These are phyloP conservation scores for Drosophila pruinosa DNA, from an alignment of 1,140 invertebrate species.

Conservation along the genomic window DNA sequence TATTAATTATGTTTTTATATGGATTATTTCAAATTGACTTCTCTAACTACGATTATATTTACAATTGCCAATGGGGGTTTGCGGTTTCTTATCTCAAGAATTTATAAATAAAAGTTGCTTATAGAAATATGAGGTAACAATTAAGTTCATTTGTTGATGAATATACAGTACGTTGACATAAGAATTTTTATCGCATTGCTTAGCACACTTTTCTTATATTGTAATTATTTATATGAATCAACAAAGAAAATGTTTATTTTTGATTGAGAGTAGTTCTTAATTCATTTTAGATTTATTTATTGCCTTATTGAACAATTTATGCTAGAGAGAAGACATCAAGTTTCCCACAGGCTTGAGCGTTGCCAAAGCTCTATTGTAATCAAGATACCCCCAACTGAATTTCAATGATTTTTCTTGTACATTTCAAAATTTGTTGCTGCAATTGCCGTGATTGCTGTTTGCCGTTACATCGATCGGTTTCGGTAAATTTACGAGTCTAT, in stretches of 20 bases:
- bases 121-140: no score
- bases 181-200: not conserved
- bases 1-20: no score
- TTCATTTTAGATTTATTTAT: not conserved
- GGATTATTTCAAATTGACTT: no score
- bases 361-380: not conserved
- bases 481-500: not conserved
- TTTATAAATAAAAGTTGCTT: no score
- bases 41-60: no score
- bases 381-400: conserved; percentile 18
- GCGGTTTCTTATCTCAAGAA: not conserved
- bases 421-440: conserved; percentile 34
- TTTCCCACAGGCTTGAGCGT: not conserved
- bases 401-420: not conserved
- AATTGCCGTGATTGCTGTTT: conserved; percentile 40
- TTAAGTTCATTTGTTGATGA: not conserved
- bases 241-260: not conserved
- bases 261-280: not conserved
- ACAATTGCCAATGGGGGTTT: no score
- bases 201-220: not conserved
- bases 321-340: not conserved
- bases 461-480: conserved; percentile 13
- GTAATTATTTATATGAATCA: not conserved
- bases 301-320: not conserved
- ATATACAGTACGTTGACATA: not conserved